These are phyloP conservation scores for Tangara arthus DNA, from an alignment of 2,797 vertebrate genomes.

Conservation along the genomic window DNA sequence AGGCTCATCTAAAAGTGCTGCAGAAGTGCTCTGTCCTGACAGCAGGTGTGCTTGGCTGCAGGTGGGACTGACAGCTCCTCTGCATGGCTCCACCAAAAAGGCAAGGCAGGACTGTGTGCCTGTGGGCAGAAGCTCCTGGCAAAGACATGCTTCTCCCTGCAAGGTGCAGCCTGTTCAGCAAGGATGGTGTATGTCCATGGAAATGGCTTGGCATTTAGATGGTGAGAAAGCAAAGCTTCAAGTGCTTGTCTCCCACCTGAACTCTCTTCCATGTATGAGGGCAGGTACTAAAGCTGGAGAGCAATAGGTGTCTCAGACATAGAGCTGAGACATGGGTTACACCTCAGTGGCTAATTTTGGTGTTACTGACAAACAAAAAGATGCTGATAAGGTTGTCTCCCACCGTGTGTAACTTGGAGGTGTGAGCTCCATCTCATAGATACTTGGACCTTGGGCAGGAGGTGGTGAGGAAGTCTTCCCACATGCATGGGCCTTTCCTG, in stretches of 20 bases:
- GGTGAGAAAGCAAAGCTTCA: neutral
- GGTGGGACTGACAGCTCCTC: neutral
- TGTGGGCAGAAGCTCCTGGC: neutral
- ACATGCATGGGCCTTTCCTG: neutral
- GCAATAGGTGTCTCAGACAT: neutral
- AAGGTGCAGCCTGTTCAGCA: neutral
- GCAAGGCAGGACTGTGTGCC: fast-evolving
- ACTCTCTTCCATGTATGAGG: neutral
- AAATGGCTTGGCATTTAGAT: neutral
- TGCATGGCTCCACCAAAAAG: neutral
- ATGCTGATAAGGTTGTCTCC: neutral
- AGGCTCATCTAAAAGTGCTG: neutral
- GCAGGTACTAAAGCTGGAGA: neutral
- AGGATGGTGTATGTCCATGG: fast-evolving
- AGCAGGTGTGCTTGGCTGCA: neutral
- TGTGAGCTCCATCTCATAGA: neutral
- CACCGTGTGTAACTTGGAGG: neutral
- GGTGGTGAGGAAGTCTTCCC: neutral
- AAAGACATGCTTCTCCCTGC: neutral
- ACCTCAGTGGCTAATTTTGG: neutral
- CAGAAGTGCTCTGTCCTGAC: neutral
- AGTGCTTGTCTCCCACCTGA: neutral
- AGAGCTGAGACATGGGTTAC: neutral
- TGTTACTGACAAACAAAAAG: neutral
- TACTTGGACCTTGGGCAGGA: neutral